Evolutionary conservation across 2,113 vertebrate species (phyloP).

Genomic region (Megaceryle torquata): DNA sequence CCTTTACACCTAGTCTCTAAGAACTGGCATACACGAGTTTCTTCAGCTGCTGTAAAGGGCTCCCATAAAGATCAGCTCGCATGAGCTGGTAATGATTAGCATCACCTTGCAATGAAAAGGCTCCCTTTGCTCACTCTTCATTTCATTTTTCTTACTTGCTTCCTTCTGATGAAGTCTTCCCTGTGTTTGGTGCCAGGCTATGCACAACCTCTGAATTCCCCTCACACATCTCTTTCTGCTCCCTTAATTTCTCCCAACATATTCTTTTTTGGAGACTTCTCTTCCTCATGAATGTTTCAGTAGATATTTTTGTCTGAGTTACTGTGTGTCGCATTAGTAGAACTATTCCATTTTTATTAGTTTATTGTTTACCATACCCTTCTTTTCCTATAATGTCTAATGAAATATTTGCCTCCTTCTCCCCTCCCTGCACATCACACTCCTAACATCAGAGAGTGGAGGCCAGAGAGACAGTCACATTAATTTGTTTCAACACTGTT

Average conservation of each 20-base stretch:
- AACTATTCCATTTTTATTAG: constrained; percentile 12
- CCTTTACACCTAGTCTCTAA: neutral
- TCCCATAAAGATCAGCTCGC: neutral
- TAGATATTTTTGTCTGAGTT: neutral
- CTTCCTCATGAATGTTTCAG: constrained; percentile 44
- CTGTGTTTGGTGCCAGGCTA: neutral
- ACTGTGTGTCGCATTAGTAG: neutral
- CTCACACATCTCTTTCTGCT: neutral
- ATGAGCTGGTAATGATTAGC: neutral
- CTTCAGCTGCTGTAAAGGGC: neutral
- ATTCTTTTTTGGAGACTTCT: constrained; percentile 21
- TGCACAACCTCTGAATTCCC: neutral
- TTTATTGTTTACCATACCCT: neutral
- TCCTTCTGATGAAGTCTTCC: neutral
- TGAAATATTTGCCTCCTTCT: neutral
- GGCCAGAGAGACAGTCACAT: neutral
- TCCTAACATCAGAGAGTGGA: neutral
- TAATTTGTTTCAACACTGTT: neutral
- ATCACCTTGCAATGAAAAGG: neutral
- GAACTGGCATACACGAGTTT: neutral
- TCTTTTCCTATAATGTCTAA: neutral
- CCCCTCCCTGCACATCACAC: neutral
- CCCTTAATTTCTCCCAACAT: neutral
- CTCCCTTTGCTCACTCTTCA: neutral
- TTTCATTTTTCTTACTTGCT: neutral